Percentiles rank a stretch among this genome's conserved stretches.
These are phyloP conservation scores for Scatophagus argus DNA, from an alignment of 2,113 vertebrate species.

Conservation along the genomic window DNA sequence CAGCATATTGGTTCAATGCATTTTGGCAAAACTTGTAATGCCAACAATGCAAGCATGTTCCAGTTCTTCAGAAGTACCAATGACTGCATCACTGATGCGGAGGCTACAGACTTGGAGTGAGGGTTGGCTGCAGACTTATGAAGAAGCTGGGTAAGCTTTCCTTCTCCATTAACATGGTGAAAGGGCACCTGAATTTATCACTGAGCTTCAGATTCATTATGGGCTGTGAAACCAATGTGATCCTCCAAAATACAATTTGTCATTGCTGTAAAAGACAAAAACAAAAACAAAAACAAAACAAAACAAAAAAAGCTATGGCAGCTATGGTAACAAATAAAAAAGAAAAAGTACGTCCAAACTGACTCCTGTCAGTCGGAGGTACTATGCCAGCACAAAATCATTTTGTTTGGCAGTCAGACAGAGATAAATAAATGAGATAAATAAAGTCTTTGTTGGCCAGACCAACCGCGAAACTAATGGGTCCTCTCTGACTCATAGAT, in stretches of 20 bases:
- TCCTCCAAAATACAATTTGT: neutral
- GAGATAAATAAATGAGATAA: slow-evolving; percentile 19
- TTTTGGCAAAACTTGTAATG: no score
- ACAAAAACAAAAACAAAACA: no score
- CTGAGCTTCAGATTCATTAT: neutral
- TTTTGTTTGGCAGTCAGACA: neutral
- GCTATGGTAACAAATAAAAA: neutral
- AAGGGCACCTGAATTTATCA: neutral
- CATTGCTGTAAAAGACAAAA: neutral
- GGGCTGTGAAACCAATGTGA: neutral
- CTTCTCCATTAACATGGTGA: neutral
- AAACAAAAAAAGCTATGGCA: no score
- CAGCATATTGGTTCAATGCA: no score
- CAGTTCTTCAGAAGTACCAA: no score
- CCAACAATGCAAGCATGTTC: no score
- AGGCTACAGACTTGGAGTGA: neutral
- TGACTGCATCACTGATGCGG: neutral
- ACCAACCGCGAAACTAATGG: slow-evolving; percentile 8
- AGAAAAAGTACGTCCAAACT: neutral
- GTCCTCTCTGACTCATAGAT: slow-evolving; percentile 11
- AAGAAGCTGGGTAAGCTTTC: neutral
- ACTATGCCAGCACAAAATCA: neutral
- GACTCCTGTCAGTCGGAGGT: neutral
- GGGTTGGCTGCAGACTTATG: neutral
- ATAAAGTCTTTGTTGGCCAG: slow-evolving; percentile 6